These are phyloP conservation scores for Melipona bicolor DNA, from an alignment of 2,888 invertebrate species.

Conservation along the genomic window DNA sequence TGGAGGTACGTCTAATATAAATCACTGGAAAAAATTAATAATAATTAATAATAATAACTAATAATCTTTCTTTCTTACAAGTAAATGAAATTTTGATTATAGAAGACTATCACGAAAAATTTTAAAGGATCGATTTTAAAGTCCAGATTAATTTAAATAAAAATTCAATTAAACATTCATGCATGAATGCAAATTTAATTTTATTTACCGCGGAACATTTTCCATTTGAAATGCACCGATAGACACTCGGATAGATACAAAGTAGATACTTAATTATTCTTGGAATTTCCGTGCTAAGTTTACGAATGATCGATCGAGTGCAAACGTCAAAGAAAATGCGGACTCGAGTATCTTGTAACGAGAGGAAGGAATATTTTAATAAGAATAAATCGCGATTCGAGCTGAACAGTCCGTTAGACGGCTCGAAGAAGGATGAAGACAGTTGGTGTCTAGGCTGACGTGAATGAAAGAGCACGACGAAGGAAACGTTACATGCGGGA, in stretches of 20 bases:
- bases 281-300: slow-evolving; percentile 30
- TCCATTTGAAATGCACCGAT: too few relatives aligned
- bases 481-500: neutral
- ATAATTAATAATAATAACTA: too few relatives aligned
- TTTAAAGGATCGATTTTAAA: too few relatives aligned
- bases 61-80: too few relatives aligned
- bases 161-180: neutral
- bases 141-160: too few relatives aligned
- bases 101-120: too few relatives aligned
- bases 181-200: neutral
- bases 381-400: neutral
- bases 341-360: neutral
- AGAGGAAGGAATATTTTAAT: slow-evolving; percentile 23
- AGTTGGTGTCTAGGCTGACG: neutral
- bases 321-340: slow-evolving; percentile 9
- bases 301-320: slow-evolving; percentile 24
- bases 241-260: neutral
- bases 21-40: neutral
- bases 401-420: neutral
- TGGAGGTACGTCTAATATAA: neutral
- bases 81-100: too few relatives aligned
- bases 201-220: neutral
- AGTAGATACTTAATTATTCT: slow-evolving; percentile 29
- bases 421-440: neutral
- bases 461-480: neutral